A percentile compares a stretch with the other conserved stretches of the same genome.
phyloP scores from a whole-genome alignment of 2,113 vertebrate genomes.

The Bos indicus region DNA sequence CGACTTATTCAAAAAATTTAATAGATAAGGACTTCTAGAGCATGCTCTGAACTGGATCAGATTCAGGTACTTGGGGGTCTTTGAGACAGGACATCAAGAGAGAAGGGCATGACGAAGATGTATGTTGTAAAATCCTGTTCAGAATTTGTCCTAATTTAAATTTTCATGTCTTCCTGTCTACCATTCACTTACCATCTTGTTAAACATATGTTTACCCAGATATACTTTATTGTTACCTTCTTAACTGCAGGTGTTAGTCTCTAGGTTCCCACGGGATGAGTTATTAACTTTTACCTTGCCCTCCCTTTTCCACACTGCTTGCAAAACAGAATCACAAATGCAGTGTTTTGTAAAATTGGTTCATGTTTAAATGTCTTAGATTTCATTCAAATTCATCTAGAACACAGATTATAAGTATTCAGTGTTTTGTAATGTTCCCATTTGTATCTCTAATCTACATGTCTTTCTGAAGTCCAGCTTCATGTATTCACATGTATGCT shows the following conservation, averaged over 20 bases:
- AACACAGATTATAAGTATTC: not conserved
- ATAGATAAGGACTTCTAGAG: not conserved
- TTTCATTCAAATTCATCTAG: not conserved
- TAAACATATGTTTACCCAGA: not conserved
- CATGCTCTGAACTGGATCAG: not conserved
- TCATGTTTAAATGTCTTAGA: slow-evolving; percentile 1
- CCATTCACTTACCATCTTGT: not conserved
- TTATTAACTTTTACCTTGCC: not conserved
- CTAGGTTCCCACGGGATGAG: not conserved
- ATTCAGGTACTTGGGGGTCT: not conserved
- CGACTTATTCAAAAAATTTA: not conserved
- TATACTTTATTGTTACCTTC: not conserved
- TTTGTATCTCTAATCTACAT: not conserved
- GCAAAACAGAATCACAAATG: not conserved
- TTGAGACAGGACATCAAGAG: not conserved
- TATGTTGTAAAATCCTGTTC: not conserved
- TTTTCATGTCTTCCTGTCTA: not conserved
- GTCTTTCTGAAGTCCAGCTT: not conserved
- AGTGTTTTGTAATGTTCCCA: not conserved
- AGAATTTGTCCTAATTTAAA: not conserved
- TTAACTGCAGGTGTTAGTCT: not conserved
- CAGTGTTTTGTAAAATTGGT: not conserved
- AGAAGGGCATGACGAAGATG: not conserved
- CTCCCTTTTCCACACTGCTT: not conserved
- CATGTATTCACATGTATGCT: not conserved